phyloP scores from a whole-genome alignment of 2,888 invertebrate species.

The Spisula subtruncata region DNA sequence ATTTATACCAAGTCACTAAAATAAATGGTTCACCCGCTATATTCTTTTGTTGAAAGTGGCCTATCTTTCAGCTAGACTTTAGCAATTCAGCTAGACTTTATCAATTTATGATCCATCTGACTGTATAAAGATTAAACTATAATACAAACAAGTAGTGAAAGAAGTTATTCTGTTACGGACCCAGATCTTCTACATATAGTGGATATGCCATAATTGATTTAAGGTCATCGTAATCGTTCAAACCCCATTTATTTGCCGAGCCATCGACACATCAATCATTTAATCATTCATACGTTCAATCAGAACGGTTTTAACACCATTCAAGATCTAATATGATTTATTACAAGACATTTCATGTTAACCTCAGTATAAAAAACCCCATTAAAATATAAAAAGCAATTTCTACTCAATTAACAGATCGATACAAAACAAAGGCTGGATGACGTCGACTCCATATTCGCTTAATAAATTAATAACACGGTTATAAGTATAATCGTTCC shows the following conservation, averaged over 20 bases:
- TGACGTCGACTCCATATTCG: neutral
- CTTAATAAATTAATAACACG: constrained; percentile 15
- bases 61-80: too few species aligned
- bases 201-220: too few species aligned
- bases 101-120: too few species aligned
- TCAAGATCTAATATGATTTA: neutral
- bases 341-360: neutral
- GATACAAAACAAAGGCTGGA: neutral
- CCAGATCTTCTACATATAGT: too few species aligned
- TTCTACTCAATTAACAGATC: constrained; percentile 4
- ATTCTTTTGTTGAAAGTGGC: too few species aligned
- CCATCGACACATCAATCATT: neutral
- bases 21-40: too few species aligned
- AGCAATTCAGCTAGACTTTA: too few species aligned
- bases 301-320: neutral
- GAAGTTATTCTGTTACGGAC: too few species aligned
- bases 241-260: neutral
- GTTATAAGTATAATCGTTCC: neutral
- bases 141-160: too few species aligned
- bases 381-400: neutral
- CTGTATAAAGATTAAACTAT: too few species aligned
- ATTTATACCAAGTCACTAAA: too few species aligned
- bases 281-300: neutral
- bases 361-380: neutral
- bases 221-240: neutral